phyloP scores from a whole-genome alignment of 2,888 invertebrate species.

The Pinctada fucata region DNA sequence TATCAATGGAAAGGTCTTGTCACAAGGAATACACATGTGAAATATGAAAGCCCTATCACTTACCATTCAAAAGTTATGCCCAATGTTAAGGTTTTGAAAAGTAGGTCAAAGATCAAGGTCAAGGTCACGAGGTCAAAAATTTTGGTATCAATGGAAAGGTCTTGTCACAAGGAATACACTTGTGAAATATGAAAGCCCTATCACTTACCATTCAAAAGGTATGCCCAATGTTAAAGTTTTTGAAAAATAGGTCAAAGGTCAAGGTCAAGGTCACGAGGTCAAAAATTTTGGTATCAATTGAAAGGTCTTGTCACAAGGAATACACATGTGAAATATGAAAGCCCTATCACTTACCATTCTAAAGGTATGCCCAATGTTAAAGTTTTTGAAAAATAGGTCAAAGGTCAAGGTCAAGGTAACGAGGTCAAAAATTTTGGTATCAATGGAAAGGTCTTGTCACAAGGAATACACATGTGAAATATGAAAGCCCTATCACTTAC shows the following conservation, averaged over 20 bases:
- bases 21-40: too few species aligned
- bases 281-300: background rate
- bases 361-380: background rate
- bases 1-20: too few species aligned
- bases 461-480: background rate
- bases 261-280: background rate
- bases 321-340: background rate
- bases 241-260: background rate
- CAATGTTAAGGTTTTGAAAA: too few species aligned
- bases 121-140: background rate
- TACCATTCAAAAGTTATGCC: background rate
- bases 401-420: background rate
- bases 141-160: background rate
- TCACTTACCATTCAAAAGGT: background rate
- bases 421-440: background rate
- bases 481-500: background rate
- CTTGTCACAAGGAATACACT: conserved; percentile 1
- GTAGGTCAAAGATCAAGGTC: background rate
- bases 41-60: background rate
- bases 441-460: background rate
- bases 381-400: background rate
- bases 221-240: background rate
- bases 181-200: background rate
- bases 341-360: background rate
- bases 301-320: background rate